Base-by-base conservation (phyloP, 2,797 vertebrate genomes). In the Poecilia picta region DNA sequence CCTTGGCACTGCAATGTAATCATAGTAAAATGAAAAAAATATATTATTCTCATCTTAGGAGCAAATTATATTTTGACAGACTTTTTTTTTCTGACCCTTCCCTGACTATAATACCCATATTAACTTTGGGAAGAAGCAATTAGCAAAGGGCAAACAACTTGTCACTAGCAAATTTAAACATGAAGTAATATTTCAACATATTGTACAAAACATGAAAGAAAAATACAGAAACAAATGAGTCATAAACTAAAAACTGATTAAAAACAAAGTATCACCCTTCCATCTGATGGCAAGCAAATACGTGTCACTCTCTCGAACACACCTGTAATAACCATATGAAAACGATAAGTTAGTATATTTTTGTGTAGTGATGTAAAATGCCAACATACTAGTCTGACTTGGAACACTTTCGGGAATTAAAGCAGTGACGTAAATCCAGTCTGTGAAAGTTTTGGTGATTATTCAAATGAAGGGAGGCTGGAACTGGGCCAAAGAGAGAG, bases 401-500 rank as follows among this genome's bases (percentile, higher is more conserved):
- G 15, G 20, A 43, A 59, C 51, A 59, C 36, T 28, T 64, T 41
- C 25, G 31, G 66, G 47, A 36, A 43, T 25, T 33, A 71, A 31
- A 59, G 28, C 73, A 71, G 43, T 59, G 46, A 75, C 4, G 31
- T 71, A 33, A 46, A 49, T 25, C 47, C 31, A 71, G 66, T 28
- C 51, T 51, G 72, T 31, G 43, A 79, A 49, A 68, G 62, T 74
- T 31, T 74, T 70, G 66, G 59, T 68, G 62, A 68, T 39, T n/a
- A 66, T 7, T 51, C 59, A 49, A 43, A 53, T 43, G 39, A 62
- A 39, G 53, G 45, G n/a, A 77, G 49, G 66, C 59, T 49, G 74
- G 66, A 66, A 79, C 31, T 76, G 73, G 82, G 79, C 53, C 72
- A 46, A 84, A 76, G 73, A 77, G 77, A 85, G 81, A 92, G 74